These are phyloP conservation scores for Microtus richardsoni DNA, from an alignment of 2,113 vertebrate genomes.

Conservation along the genomic window DNA sequence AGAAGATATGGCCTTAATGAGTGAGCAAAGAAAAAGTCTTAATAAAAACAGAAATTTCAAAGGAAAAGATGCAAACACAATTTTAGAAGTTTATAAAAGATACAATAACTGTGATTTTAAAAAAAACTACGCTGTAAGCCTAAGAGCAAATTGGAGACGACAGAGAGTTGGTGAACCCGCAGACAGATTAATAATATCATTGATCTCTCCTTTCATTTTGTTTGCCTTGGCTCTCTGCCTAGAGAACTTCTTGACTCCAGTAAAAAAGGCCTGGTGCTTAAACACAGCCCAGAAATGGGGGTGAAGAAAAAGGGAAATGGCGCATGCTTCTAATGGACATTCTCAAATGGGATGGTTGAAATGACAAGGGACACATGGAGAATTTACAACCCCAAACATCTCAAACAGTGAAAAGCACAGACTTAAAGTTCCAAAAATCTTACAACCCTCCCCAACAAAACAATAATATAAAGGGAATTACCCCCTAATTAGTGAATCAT, in stretches of 20 bases:
- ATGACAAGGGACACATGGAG: not conserved
- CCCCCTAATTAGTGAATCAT: not conserved
- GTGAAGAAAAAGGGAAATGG: slow-evolving; percentile 17
- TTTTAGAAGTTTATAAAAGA: slow-evolving; percentile 35
- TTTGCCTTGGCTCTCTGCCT: slow-evolving; percentile 70
- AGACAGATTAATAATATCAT: slow-evolving; percentile 73
- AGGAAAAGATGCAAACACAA: slow-evolving; percentile 21
- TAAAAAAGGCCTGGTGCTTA: slow-evolving; percentile 26
- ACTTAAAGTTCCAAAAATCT: not conserved
- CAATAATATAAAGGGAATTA: slow-evolving; percentile 12
- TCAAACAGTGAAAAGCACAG: not conserved
- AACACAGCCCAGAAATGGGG: slow-evolving; percentile 1
- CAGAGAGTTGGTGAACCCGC: slow-evolving; percentile 57
- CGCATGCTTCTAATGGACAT: not conserved
- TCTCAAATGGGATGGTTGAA: not conserved
- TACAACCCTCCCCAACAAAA: not conserved
- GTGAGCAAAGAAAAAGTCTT: not conserved
- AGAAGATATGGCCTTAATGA: slow-evolving; percentile 12
- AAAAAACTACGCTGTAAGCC: not conserved
- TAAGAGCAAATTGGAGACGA: slow-evolving; percentile 53
- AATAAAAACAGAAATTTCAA: slow-evolving; percentile 29
- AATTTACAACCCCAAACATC: not conserved
- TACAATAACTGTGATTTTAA: not conserved
- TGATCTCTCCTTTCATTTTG: slow-evolving; percentile 63
- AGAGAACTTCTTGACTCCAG: slow-evolving; percentile 63